phyloP scores from a whole-genome alignment of 1,140 invertebrate genomes.

The Drosophila grimshawi region DNA sequence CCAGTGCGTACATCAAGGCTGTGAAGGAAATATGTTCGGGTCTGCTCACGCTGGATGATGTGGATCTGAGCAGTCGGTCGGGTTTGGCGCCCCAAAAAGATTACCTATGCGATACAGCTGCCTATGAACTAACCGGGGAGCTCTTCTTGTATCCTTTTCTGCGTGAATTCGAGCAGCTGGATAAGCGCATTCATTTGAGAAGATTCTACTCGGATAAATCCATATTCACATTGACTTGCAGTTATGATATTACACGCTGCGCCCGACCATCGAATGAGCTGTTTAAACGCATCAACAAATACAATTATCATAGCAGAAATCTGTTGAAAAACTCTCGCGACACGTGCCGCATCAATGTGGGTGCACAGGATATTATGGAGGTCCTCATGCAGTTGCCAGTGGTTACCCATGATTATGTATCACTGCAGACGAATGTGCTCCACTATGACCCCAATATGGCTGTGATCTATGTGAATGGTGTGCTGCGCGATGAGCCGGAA shows the following conservation, averaged over 20 bases:
- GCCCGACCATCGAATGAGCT: conserved; percentile 31
- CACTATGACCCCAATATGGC: conserved; percentile 45
- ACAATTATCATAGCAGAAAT: conserved; percentile 55
- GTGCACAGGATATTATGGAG: conserved; percentile 52
- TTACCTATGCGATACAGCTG: conserved; percentile 61
- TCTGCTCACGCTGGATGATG: conserved; percentile 58
- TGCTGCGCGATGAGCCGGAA: conserved; percentile 51
- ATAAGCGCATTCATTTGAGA: conserved; percentile 34
- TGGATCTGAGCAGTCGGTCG: conserved; percentile 48
- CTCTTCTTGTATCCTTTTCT: conserved; percentile 58
- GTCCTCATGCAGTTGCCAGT: conserved; percentile 63
- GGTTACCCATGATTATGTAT: conserved; percentile 63
- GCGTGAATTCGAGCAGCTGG: conserved; percentile 48
- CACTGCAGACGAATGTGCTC: conserved; percentile 69
- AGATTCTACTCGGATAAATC: conserved; percentile 53
- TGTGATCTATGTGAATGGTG: conserved; percentile 48
- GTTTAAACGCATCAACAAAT: conserved; percentile 56
- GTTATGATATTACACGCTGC: conserved; percentile 40
- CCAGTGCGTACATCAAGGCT: conserved; percentile 84
- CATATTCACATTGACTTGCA: conserved; percentile 69
- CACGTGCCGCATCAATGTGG: conserved; percentile 36
- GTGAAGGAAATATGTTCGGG: conserved; percentile 84
- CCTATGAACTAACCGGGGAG: conserved; percentile 65
- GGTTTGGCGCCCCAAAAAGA: conserved; percentile 61
- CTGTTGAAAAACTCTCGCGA: conserved; percentile 43